These are phyloP conservation scores for Eumerus sabulonum DNA, from an alignment of 2,888 invertebrate genomes.

Conservation along the genomic window DNA sequence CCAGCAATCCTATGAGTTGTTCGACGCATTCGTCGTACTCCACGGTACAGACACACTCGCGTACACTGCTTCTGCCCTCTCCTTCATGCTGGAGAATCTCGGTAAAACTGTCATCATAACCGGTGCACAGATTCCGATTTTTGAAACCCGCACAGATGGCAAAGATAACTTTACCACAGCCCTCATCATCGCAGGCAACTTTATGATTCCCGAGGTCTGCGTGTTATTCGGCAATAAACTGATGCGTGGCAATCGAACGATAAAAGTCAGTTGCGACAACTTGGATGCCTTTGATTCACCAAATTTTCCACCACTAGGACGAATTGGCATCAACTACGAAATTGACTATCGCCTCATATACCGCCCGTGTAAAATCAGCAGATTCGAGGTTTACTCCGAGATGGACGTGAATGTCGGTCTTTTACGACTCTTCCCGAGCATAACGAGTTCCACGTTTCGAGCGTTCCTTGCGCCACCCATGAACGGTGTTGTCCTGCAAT, in stretches of 20 bases:
- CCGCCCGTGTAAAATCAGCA: conserved; percentile 82
- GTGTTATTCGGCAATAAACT: conserved; percentile 94
- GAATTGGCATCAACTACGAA: conserved; percentile 89
- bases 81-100: conserved; percentile 97
- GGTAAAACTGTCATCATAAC: conserved; percentile 96
- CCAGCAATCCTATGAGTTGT: conserved; percentile 88
- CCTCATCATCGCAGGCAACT: conserved; percentile 92
- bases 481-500: conserved; percentile 91
- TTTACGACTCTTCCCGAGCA: conserved; percentile 93
- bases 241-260: conserved; percentile 88
- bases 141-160: conserved; percentile 95
- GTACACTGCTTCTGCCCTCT: conserved; percentile 96
- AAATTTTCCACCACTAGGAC: conserved; percentile 90
- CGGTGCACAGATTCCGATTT: conserved; percentile 97
- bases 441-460: conserved; percentile 87
- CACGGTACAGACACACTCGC: conserved; percentile 98
- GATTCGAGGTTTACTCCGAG: conserved; percentile 85
- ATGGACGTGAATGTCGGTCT: conserved; percentile 92
- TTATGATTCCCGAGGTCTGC: conserved; percentile 95
- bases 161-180: conserved; percentile 95
- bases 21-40: conserved; percentile 95
- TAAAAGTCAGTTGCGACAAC: conserved; percentile 76
- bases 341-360: conserved; percentile 80
- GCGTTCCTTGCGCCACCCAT: conserved; percentile 88
- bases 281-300: conserved; percentile 82